These are phyloP conservation scores for Etheostoma nigrum DNA, from an alignment of 2,797 vertebrate species.

Conservation along the genomic window DNA sequence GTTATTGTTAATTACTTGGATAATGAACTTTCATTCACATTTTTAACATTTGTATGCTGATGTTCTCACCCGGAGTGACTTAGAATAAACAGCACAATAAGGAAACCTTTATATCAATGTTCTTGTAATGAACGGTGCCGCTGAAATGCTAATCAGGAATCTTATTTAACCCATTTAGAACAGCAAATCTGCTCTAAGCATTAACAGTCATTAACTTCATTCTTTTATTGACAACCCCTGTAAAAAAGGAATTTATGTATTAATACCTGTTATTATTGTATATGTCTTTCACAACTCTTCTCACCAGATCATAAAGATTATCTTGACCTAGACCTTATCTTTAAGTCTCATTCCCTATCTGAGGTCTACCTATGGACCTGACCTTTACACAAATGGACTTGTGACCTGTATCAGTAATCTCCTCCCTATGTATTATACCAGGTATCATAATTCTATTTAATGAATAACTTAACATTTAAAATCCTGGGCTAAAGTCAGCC, in stretches of 20 bases:
- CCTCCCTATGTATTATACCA: slow-evolving; percentile 59
- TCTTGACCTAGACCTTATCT: slow-evolving; percentile 62
- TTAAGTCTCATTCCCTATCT: slow-evolving; percentile 44
- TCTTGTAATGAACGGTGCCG: slow-evolving; percentile 36
- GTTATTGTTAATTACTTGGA: slow-evolving; percentile 66
- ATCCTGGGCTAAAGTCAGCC: slow-evolving; percentile 63
- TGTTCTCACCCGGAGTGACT: slow-evolving; percentile 32
- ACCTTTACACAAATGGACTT: slow-evolving; percentile 76
- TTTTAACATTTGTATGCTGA: slow-evolving; percentile 50
- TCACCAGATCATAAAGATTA: slow-evolving; percentile 53
- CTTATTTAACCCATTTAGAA: slow-evolving; percentile 44
- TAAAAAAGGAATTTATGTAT: slow-evolving; percentile 10
- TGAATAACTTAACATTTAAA: slow-evolving; percentile 87
- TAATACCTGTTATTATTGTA: slow-evolving; percentile 10
- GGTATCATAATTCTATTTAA: slow-evolving; percentile 82
- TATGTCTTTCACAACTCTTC: slow-evolving; percentile 30
- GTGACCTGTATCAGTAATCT: slow-evolving; percentile 77
- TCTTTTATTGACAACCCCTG: slow-evolving; percentile 10
- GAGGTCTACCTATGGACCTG: slow-evolving; percentile 58
- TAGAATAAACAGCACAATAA: slow-evolving; percentile 46
- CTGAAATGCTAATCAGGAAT: slow-evolving; percentile 35
- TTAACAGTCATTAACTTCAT: slow-evolving; percentile 2
- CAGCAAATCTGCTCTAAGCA: slow-evolving; percentile 5
- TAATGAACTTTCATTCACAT: slow-evolving; percentile 64
- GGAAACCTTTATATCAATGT: slow-evolving; percentile 48